Evolutionary conservation across 92 coral and sea anemone species (phyloP).

Genomic region (Epizoanthus fatuus): DNA sequence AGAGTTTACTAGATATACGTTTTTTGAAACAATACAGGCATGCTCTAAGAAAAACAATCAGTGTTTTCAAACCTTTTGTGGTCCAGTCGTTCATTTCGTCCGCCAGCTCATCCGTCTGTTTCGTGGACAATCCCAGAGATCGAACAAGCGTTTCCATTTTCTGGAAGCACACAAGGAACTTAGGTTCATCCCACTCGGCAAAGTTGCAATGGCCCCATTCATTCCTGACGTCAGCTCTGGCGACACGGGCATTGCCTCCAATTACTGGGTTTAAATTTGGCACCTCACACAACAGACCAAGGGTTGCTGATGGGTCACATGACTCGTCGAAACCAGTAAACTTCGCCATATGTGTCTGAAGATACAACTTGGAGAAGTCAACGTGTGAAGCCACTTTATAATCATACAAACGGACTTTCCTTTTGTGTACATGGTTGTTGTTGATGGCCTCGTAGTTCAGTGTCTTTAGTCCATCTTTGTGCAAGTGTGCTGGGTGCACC

Average conservation of each 20-base stretch:
- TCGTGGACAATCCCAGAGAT: slow-evolving; percentile 51
- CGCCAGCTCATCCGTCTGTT: slow-evolving; percentile 52
- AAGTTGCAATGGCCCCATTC: slow-evolving; percentile 90
- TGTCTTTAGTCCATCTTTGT: slow-evolving; percentile 45
- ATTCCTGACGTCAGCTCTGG: slow-evolving; percentile 71
- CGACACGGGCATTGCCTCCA: slow-evolving; percentile 57
- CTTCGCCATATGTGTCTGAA: slow-evolving; percentile 84
- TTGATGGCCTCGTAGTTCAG: slow-evolving; percentile 78
- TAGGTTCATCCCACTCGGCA: slow-evolving; percentile 56
- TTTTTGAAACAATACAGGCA: neutral
- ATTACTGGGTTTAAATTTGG: slow-evolving; percentile 46
- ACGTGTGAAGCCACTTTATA: slow-evolving; percentile 67
- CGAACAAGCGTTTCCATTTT: slow-evolving; percentile 72
- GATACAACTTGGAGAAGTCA: slow-evolving; percentile 77
- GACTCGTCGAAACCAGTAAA: slow-evolving; percentile 80
- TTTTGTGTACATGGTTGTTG: slow-evolving; percentile 60
- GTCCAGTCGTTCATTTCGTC: slow-evolving; percentile 75
- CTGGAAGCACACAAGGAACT: slow-evolving; percentile 64
- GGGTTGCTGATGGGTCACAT: slow-evolving; percentile 79
- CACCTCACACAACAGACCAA: slow-evolving; percentile 68
- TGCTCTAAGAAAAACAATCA: neutral
- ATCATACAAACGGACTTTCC: slow-evolving; percentile 54
- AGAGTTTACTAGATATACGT: neutral
- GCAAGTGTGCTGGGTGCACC: slow-evolving; percentile 12
- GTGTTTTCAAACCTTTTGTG: slow-evolving; percentile 65